These are phyloP conservation scores for Mormyrus iriodes DNA, from an alignment of 2,113 vertebrate genomes.

Conservation along the genomic window DNA sequence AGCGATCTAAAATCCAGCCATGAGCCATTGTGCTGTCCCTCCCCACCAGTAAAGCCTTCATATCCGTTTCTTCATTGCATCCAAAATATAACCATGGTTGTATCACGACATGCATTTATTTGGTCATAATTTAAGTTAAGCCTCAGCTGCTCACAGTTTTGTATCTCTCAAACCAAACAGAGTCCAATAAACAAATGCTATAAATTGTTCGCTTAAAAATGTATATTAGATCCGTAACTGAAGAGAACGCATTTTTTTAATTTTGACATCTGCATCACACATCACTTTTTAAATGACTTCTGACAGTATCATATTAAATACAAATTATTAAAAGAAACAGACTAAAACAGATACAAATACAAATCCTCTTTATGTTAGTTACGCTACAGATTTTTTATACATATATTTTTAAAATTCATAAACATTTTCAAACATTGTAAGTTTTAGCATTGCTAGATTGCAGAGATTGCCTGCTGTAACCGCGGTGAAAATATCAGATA, in stretches of 20 bases:
- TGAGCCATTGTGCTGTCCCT: not conserved
- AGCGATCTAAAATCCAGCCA: not conserved
- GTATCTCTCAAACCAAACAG: not conserved
- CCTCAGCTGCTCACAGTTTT: not conserved
- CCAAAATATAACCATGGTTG: not conserved
- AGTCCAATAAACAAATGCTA: not conserved
- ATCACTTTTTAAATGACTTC: not conserved
- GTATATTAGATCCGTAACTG: not conserved
- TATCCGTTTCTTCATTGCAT: not conserved
- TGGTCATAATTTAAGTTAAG: not conserved
- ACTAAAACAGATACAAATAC: no score
- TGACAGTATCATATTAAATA: not conserved
- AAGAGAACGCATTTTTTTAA: not conserved
- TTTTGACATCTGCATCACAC: not conserved
- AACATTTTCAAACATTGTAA: not conserved
- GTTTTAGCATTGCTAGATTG: not conserved
- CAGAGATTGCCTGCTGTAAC: not conserved
- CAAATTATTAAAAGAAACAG: not conserved
- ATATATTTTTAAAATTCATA: not conserved
- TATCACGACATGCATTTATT: not conserved
- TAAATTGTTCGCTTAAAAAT: not conserved
- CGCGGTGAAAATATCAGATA: not conserved
- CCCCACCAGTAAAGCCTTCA: not conserved
- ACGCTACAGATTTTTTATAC: not conserved
- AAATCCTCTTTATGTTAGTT: no score